phyloP scores from a whole-genome alignment of 1,140 invertebrate species.

The Magallana angulata region DNA sequence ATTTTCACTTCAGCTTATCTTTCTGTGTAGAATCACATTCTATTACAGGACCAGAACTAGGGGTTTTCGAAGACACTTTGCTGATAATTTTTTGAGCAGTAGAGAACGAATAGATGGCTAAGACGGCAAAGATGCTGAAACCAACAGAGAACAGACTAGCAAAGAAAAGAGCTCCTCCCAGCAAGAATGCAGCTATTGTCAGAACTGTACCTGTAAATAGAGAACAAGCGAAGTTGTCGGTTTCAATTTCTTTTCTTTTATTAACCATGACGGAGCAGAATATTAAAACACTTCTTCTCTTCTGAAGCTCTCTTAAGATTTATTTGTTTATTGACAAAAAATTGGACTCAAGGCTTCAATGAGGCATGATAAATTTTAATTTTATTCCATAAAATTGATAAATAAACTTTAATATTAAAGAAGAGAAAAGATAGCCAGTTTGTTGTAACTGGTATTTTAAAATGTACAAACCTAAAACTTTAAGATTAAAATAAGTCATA shows the following conservation, averaged over 20 bases:
- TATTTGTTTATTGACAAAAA: too few species aligned
- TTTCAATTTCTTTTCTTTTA: not conserved
- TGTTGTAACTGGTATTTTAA: not conserved
- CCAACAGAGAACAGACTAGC: slow-evolving; percentile 6
- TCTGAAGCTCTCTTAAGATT: too few species aligned
- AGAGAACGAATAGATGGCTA: not conserved
- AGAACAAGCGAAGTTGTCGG: not conserved
- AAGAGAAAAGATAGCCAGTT: too few species aligned
- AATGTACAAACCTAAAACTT: not conserved
- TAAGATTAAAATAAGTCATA: not conserved
- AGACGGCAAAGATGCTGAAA: slow-evolving; percentile 16
- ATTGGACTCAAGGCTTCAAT: too few species aligned
- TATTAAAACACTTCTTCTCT: not conserved
- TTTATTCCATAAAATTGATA: too few species aligned
- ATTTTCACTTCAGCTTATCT: not conserved
- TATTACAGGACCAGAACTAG: not conserved
- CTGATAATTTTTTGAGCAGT: slow-evolving; percentile 26
- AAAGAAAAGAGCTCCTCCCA: slow-evolving; percentile 26
- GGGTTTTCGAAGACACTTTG: not conserved
- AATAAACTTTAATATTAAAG: too few species aligned
- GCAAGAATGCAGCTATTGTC: not conserved
- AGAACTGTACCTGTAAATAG: slow-evolving; percentile 13
- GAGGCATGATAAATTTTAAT: too few species aligned
- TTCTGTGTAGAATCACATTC: slow-evolving; percentile 24
- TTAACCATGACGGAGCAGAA: not conserved